These are phyloP conservation scores for Batillaria attramentaria DNA, from an alignment of 1,140 invertebrate species.

Conservation along the genomic window DNA sequence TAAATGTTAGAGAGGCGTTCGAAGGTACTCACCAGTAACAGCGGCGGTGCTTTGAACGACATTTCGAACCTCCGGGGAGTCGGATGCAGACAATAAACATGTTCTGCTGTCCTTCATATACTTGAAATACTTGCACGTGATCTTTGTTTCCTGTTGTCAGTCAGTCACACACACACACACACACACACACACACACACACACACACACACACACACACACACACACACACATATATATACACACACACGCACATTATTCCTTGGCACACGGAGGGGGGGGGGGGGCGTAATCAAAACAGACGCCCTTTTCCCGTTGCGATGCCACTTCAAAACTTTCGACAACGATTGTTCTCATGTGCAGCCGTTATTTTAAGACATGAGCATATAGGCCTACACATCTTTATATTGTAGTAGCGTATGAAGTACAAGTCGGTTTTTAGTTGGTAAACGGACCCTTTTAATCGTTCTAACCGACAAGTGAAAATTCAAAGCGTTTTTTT, in stretches of 20 bases:
- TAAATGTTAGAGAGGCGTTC: neutral
- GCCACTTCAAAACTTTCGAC: neutral
- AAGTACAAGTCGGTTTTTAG: too few species aligned
- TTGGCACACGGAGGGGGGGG: too few species aligned
- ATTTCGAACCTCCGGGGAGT: neutral
- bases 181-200: neutral
- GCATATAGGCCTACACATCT: too few species aligned
- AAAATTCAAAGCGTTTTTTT: too few species aligned
- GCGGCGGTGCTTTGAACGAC: neutral
- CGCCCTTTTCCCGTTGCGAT: neutral
- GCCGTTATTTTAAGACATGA: too few species aligned
- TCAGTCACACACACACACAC: neutral
- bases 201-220: neutral
- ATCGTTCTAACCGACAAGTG: too few species aligned
- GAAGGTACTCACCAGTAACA: neutral
- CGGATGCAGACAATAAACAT: conserved; percentile 20
- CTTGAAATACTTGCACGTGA: conserved; percentile 27
- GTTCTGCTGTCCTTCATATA: conserved; percentile 12
- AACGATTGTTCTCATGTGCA: neutral
- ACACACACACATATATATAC: neutral
- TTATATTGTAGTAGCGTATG: neutral
- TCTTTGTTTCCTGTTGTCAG: conserved; percentile 4
- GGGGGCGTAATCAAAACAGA: neutral
- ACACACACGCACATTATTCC: neutral
- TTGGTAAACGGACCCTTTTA: too few species aligned